These are phyloP conservation scores for Neoaliturus tenellus DNA, from an alignment of 2,888 invertebrate species.

Conservation along the genomic window DNA sequence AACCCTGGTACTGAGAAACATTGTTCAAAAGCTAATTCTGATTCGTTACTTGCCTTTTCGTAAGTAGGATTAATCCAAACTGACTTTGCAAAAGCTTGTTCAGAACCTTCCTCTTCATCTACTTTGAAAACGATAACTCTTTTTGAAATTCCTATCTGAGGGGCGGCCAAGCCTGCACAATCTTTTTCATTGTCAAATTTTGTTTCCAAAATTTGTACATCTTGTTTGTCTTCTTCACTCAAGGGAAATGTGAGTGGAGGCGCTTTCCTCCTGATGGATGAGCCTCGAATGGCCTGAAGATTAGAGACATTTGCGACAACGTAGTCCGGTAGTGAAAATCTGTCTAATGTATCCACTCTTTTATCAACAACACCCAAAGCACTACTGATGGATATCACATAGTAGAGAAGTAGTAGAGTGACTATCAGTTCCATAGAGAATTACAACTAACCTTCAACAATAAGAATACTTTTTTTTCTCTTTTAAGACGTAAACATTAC, in stretches of 20 bases:
- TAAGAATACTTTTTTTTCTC: not conserved
- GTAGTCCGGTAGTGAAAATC: constrained; percentile 4
- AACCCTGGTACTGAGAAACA: constrained; percentile 26
- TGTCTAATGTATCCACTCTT: not conserved
- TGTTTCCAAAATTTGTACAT: constrained; percentile 21
- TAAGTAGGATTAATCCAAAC: constrained; percentile 36
- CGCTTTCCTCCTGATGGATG: constrained; percentile 17
- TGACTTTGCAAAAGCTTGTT: not conserved
- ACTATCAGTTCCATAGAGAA: not conserved
- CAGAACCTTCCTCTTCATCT: constrained; percentile 4
- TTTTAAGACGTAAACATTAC: too few species aligned
- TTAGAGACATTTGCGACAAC: constrained; percentile 23
- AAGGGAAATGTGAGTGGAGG: not conserved
- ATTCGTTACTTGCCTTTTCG: constrained; percentile 34
- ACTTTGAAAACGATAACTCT: constrained; percentile 31
- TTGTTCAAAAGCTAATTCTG: constrained; percentile 34
- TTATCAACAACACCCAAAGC: not conserved
- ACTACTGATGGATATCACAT: not conserved
- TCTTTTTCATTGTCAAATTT: constrained; percentile 43
- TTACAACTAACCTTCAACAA: not conserved
- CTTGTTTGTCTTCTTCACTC: not conserved
- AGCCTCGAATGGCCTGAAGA: not conserved
- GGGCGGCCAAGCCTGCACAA: constrained; percentile 31
- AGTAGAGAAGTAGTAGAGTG: not conserved
- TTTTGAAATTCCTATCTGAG: constrained; percentile 41